A percentile compares a stretch with the other conserved stretches of the same genome.
Evolutionary conservation across 2,888 invertebrate species (phyloP).

Genomic region (Lobophora halterata): DNA sequence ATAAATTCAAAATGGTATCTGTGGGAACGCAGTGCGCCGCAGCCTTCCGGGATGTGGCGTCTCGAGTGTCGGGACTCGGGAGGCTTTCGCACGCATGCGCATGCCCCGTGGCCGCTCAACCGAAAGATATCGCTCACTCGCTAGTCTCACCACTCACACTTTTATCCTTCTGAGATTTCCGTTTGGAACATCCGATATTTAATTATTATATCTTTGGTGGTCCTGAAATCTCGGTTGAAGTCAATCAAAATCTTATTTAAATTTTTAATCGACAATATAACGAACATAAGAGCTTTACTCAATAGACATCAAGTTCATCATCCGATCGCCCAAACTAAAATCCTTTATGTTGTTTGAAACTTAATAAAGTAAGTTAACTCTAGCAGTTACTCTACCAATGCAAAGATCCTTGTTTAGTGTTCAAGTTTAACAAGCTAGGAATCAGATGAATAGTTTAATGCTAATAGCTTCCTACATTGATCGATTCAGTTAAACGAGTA

Average conservation of each 20-base stretch:
- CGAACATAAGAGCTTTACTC: too few relatives aligned
- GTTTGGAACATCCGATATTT: slow-evolving; percentile 21
- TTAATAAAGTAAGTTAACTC: too few relatives aligned
- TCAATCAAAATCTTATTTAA: too few relatives aligned
- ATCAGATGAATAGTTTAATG: slow-evolving; percentile 10
- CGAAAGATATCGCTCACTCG: slow-evolving; percentile 51
- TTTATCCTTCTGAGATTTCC: slow-evolving; percentile 29
- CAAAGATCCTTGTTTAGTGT: too few relatives aligned
- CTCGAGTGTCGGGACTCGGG: slow-evolving; percentile 64
- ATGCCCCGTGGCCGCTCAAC: slow-evolving; percentile 54
- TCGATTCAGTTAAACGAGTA: slow-evolving; percentile 34
- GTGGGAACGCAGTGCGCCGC: slow-evolving; percentile 62
- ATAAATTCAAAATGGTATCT: slow-evolving; percentile 35
- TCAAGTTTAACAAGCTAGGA: slow-evolving; percentile 5
- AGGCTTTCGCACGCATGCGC: slow-evolving; percentile 72
- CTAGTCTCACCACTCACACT: slow-evolving; percentile 55
- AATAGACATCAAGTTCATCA: too few relatives aligned
- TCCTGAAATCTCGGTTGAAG: too few relatives aligned
- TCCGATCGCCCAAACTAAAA: too few relatives aligned
- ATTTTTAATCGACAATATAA: too few relatives aligned
- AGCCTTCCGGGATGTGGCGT: slow-evolving; percentile 79
- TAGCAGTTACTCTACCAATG: too few relatives aligned
- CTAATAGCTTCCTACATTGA: slow-evolving; percentile 19
- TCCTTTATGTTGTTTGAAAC: too few relatives aligned
- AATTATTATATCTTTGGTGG: too few relatives aligned